Conservation (phyloP, 2,113 vertebrate genomes). For the Micronycteris hirsuta region DNA sequence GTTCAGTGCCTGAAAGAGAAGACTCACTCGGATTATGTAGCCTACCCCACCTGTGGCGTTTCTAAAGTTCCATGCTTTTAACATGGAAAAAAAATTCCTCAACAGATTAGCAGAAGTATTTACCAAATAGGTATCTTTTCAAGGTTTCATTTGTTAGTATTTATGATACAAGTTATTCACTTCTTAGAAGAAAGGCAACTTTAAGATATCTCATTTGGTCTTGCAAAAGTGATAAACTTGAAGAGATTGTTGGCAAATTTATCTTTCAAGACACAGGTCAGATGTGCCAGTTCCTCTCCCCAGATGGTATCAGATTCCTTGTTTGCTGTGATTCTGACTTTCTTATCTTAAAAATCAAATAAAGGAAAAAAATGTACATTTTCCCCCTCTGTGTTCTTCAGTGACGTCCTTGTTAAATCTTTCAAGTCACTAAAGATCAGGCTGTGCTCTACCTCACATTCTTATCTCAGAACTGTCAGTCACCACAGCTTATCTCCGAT, state of each 20-base stretch:
- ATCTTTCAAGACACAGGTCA: background rate
- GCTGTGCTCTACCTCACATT: background rate
- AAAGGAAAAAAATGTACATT: background rate
- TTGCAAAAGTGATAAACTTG: background rate
- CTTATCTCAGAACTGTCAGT: background rate
- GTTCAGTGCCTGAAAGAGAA: background rate
- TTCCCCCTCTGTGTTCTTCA: too few relatives aligned
- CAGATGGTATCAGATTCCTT: background rate
- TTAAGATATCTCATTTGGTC: background rate
- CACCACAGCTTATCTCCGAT: too few relatives aligned
- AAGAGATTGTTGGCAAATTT: background rate
- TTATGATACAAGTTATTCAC: background rate
- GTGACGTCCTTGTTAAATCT: too few relatives aligned
- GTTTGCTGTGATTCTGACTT: too few relatives aligned
- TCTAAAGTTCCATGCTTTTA: background rate
- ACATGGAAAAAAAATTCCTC: background rate
- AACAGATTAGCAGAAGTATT: background rate
- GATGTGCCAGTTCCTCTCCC: background rate
- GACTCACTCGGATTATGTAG: background rate
- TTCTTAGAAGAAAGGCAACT: background rate
- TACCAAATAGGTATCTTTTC: background rate
- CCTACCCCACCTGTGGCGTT: background rate
- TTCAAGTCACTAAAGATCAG: background rate
- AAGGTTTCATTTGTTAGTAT: background rate
- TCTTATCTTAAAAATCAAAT: too few relatives aligned